phyloP scores from a whole-genome alignment of 2,113 vertebrate species.

The Calyptommatus sinebrachiatus region DNA sequence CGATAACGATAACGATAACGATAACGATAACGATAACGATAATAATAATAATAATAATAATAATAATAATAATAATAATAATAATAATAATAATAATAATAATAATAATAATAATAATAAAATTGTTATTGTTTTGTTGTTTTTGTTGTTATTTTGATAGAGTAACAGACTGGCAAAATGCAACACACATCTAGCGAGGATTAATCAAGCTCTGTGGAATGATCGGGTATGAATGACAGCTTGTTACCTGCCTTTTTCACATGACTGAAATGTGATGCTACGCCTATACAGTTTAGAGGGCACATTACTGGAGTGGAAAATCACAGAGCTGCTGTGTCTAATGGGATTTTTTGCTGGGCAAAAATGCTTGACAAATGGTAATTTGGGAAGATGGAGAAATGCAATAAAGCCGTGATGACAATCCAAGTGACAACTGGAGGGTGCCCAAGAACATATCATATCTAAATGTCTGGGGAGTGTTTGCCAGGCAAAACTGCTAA shows the following conservation, averaged over 20 bases:
- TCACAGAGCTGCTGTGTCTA: not conserved
- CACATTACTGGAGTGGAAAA: not conserved
- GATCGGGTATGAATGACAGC: not conserved
- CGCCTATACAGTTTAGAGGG: not conserved
- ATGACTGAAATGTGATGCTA: not conserved
- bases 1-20: too few relatives aligned
- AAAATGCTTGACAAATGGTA: not conserved
- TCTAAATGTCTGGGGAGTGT: slow-evolving; percentile 1
- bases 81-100: too few relatives aligned
- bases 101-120: too few relatives aligned
- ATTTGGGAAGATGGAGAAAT: slow-evolving; percentile 3
- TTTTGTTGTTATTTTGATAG: too few relatives aligned
- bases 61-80: too few relatives aligned
- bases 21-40: too few relatives aligned
- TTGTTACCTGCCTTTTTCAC: not conserved
- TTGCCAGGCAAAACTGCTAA: not conserved
- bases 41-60: too few relatives aligned
- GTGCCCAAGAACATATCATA: slow-evolving; percentile 20
- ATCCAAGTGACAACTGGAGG: slow-evolving; percentile 3
- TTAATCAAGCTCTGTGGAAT: too few relatives aligned
- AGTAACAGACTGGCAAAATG: not conserved
- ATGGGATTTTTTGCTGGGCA: not conserved
- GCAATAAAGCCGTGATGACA: slow-evolving; percentile 18
- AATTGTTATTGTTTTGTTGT: too few relatives aligned
- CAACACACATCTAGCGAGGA: not conserved